Conservation (phyloP, 1,140 invertebrate species). For the Drosophila eugracilis region DNA sequence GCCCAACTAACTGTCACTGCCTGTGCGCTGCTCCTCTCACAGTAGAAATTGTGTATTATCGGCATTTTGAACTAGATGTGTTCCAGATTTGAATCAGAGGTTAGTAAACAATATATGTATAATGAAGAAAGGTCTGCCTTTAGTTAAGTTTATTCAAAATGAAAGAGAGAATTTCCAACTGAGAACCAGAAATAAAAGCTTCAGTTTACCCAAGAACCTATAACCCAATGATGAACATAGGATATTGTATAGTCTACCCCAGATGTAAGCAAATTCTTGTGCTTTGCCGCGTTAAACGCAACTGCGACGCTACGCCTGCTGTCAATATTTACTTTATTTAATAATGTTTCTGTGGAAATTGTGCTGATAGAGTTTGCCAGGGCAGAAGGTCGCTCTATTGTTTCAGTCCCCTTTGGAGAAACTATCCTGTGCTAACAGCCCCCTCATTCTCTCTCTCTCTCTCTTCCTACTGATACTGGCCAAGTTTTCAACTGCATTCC, state of each 20-base stretch:
- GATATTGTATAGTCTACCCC: background rate
- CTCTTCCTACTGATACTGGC: background rate
- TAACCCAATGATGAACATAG: background rate
- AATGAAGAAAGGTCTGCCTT: too few relatives aligned
- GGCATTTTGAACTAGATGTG: too few relatives aligned
- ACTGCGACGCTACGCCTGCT: constrained; percentile 23
- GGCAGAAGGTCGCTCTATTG: constrained; percentile 27
- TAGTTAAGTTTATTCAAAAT: too few relatives aligned
- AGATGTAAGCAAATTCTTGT: constrained; percentile 24
- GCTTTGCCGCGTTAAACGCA: constrained; percentile 23
- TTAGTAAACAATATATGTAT: too few relatives aligned
- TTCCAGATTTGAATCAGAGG: too few relatives aligned
- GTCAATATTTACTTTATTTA: constrained; percentile 61
- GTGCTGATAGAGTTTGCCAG: constrained; percentile 9
- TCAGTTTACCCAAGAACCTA: background rate
- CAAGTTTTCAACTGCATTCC: constrained; percentile 24
- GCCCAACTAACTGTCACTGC: constrained; percentile 21
- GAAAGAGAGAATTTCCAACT: too few relatives aligned
- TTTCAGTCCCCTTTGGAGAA: background rate
- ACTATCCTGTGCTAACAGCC: too few relatives aligned
- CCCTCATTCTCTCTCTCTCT: background rate
- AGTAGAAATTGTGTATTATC: background rate
- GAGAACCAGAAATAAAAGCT: too few relatives aligned
- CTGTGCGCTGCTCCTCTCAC: background rate
- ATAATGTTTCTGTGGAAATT: constrained; percentile 30